A percentile compares a stretch with the other conserved stretches of the same genome.
These are phyloP conservation scores for Nomada hirtipes DNA, from an alignment of 2,888 invertebrate species.

Conservation along the genomic window DNA sequence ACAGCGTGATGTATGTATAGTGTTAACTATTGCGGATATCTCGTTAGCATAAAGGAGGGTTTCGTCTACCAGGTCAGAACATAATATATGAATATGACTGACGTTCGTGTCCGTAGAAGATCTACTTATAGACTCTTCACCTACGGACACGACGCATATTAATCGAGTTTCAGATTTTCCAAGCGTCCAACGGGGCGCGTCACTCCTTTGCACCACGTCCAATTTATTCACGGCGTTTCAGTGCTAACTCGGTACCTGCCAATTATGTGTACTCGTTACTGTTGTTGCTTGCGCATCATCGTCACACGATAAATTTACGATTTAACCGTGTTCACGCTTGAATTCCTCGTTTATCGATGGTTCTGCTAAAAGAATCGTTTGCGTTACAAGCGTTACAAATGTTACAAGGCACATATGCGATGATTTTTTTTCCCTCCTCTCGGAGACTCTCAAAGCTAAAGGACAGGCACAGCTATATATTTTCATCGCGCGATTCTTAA, in stretches of 20 bases:
- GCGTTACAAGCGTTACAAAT: conserved; percentile 4
- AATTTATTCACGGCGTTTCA: conserved; percentile 71
- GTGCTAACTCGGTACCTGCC: conserved; percentile 61
- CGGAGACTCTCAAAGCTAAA: background rate
- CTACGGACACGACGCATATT: conserved; percentile 81
- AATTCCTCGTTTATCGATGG: conserved; percentile 18
- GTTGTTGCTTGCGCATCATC: conserved; percentile 53
- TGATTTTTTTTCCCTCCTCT: background rate
- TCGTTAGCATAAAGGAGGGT: conserved; percentile 78
- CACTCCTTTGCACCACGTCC: conserved; percentile 61
- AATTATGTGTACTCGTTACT: conserved; percentile 66
- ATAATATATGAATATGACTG: conserved; percentile 82
- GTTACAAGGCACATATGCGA: background rate
- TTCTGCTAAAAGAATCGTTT: conserved; percentile 19
- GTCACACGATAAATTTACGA: conserved; percentile 37
- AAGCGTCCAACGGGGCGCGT: conserved; percentile 65
- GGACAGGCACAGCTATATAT: background rate
- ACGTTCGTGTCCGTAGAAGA: conserved; percentile 76
- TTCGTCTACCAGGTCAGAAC: conserved; percentile 69
- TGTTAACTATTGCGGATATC: conserved; percentile 62
- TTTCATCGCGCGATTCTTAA: background rate
- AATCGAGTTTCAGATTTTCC: conserved; percentile 82
- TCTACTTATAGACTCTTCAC: conserved; percentile 83
- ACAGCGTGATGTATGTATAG: conserved; percentile 49
- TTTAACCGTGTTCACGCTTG: conserved; percentile 29